Evolutionary conservation across 53 echinoderm and acorn worm genomes (phyloP), one percentile per base, ranked within the genome.

Genomic region (Arbacia lixula): DNA sequence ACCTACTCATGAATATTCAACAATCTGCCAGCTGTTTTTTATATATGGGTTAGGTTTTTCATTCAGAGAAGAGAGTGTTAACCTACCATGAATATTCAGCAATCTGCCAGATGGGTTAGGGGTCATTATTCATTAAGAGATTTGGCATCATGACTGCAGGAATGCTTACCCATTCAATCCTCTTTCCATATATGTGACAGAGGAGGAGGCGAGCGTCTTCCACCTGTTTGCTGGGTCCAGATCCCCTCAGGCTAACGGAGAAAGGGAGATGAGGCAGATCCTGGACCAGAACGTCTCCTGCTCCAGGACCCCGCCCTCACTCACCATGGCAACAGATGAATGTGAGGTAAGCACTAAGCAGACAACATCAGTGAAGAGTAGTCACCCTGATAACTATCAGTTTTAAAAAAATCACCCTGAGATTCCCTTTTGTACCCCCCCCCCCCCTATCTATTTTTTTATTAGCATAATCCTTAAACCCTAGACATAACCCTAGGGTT

Each of bases 231-330:
- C 61, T 30, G 89, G 89, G 71, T 60, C 85, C 0, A 67, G 89
- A 43, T 43, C 42, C 31, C 49, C 60, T 6, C 51, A 68, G 0
- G 50, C 76, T 0, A 64, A 77, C 26, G 89, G 89, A 1, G 71
- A 76, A 24, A n/a, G 20, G 5, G 85, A 85, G 57, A 58, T 89
- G 35, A 62, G 49, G 43, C 11, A n/a, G 37, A 60, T 89, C 50
- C 35, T 89, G 28, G 36, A 77, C 5, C 31, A 75, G 43, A 89
- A 85, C 37, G 89, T 89, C 6, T 85, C 85, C 2, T 89, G 89
- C 38, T 36, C 29, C 21, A 85, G 60, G 53, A 55, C 78, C 41
- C 79, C 79, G 6, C 26, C 17, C 16, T 40, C 58, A 11, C 38
- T 93, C 31, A n/a, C 50, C 50, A 60, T 68, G 26, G 72, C 84